These are phyloP conservation scores for Ceratosolen fusciceps DNA, from an alignment of 1,140 invertebrate species.

Conservation along the genomic window DNA sequence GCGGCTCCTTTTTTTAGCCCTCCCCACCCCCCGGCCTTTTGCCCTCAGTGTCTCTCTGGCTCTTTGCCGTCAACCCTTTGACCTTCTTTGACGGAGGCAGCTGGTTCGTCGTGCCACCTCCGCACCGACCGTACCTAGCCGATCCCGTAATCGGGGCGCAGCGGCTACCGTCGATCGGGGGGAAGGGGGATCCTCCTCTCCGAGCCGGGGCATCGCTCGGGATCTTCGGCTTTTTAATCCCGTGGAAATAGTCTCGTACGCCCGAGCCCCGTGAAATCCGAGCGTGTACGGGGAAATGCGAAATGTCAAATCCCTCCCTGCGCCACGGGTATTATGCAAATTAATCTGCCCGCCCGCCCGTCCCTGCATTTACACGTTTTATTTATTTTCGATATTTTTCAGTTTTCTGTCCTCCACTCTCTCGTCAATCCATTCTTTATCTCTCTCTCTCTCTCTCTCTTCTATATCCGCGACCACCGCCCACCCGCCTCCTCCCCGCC, in stretches of 20 bases:
- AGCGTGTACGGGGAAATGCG: neutral
- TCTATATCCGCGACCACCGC: too few relatives aligned
- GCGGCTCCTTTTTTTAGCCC: too few relatives aligned
- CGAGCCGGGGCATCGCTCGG: neutral
- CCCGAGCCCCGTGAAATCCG: neutral
- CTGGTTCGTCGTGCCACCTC: too few relatives aligned
- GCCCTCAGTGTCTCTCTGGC: neutral
- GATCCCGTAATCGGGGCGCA: too few relatives aligned
- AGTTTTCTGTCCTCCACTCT: conserved; percentile 31
- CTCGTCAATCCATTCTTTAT: conserved; percentile 42
- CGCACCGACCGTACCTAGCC: too few relatives aligned
- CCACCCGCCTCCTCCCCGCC: too few relatives aligned
- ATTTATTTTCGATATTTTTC: conserved; percentile 30
- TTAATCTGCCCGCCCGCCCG: conserved; percentile 20
- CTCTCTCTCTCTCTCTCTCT: neutral
- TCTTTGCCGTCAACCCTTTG: too few relatives aligned
- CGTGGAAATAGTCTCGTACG: neutral
- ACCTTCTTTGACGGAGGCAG: too few relatives aligned
- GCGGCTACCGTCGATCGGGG: too few relatives aligned
- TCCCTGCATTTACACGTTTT: conserved; percentile 5
- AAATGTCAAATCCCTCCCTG: conserved; percentile 45
- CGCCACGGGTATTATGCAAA: conserved; percentile 43
- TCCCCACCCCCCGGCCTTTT: too few relatives aligned
- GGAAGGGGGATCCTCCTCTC: too few relatives aligned
- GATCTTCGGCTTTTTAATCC: neutral